Conservation (phyloP, 1,140 invertebrate genomes). For the Ladona fulva region DNA sequence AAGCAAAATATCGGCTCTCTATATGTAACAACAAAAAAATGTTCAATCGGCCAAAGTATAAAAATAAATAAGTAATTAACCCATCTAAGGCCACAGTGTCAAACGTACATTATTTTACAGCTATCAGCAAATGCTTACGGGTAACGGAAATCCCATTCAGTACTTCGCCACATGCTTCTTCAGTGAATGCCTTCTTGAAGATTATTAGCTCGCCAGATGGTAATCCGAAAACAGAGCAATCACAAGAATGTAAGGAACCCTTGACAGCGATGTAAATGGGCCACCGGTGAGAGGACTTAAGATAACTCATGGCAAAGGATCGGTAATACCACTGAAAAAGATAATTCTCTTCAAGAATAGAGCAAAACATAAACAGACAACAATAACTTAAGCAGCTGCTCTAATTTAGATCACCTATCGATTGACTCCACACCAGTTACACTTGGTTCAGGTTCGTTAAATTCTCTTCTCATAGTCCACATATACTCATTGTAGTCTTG, state of each 20-base stretch:
- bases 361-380: background rate
- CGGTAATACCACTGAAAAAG: background rate
- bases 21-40: too few relatives aligned
- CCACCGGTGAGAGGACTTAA: too few relatives aligned
- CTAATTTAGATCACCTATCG: conserved; percentile 24
- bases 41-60: too few relatives aligned
- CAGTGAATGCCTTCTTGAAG: background rate
- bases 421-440: conserved; percentile 16
- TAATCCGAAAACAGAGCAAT: conserved; percentile 60
- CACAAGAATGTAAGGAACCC: conserved; percentile 59
- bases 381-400: conserved; percentile 29
- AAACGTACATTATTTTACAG: background rate
- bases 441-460: conserved; percentile 61
- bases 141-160: conserved; percentile 61
- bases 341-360: background rate
- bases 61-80: too few relatives aligned
- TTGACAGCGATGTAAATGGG: conserved; percentile 59
- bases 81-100: too few relatives aligned
- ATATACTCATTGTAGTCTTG: conserved; percentile 82
- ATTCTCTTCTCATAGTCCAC: conserved; percentile 86
- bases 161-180: conserved; percentile 34
- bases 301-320: conserved; percentile 1
- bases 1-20: too few relatives aligned
- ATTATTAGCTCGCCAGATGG: background rate
- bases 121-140: conserved; percentile 35